Evolutionary conservation across 2,797 vertebrate species (phyloP).

Genomic region (Botia almorhae): DNA sequence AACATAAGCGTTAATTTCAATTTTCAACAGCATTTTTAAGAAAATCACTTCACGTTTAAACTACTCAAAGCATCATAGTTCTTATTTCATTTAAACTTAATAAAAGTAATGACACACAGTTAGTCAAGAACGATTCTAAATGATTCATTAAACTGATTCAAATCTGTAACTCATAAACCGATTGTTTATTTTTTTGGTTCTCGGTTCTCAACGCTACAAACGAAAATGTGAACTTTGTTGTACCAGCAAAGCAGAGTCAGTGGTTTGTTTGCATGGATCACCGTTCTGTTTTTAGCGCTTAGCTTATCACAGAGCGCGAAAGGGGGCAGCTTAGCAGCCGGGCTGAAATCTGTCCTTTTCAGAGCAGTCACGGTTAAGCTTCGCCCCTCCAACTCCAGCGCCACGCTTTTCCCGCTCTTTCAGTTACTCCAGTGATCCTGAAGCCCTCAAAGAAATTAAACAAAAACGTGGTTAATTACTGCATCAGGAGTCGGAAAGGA

Average conservation of each 20-base stretch:
- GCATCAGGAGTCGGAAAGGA: conserved; percentile 75
- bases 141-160: no score
- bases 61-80: no score
- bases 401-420: conserved; percentile 48
- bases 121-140: no score
- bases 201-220: no score
- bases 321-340: conserved; percentile 26
- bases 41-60: no score
- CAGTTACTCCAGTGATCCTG: conserved; percentile 61
- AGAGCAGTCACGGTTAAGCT: conserved; percentile 64
- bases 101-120: no score
- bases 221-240: conserved; percentile 11
- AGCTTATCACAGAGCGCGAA: conserved; percentile 36
- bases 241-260: not conserved
- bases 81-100: no score
- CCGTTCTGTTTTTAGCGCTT: conserved; percentile 31
- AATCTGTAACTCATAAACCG: no score
- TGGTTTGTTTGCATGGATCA: not conserved
- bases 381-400: conserved; percentile 46
- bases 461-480: conserved; percentile 78
- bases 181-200: no score
- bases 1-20: no score
- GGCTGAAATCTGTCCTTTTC: conserved; percentile 40
- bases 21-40: no score
- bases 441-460: conserved; percentile 75